These are phyloP conservation scores for Litocranius walleri DNA, from an alignment of 2,113 vertebrate genomes.

Conservation along the genomic window DNA sequence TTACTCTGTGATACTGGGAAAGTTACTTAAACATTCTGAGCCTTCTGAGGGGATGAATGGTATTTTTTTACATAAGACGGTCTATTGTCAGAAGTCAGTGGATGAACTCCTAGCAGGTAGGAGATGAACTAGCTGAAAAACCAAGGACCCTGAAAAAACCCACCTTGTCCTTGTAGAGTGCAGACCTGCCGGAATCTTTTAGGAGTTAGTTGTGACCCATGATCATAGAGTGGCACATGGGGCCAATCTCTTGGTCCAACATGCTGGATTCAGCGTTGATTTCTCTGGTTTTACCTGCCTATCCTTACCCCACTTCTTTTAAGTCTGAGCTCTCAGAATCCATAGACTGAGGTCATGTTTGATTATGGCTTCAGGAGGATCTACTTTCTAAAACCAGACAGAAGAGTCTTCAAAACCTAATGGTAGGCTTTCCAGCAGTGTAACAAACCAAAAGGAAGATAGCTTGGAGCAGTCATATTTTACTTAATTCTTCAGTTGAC, in stretches of 20 bases:
- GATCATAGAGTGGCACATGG: not conserved
- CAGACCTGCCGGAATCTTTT: not conserved
- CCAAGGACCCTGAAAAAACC: not conserved
- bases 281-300: not conserved
- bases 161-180: not conserved
- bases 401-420: not conserved
- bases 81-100: conserved; percentile 1
- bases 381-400: not conserved
- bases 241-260: not conserved
- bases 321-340: not conserved
- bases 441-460: not conserved
- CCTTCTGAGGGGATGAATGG: not conserved
- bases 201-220: not conserved
- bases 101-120: not conserved
- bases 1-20: not conserved
- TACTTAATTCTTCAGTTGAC: not conserved
- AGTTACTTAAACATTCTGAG: not conserved
- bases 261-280: not conserved
- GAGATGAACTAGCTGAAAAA: not conserved
- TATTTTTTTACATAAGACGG: not conserved
- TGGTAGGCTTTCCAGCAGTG: not conserved
- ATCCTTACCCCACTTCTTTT: not conserved
- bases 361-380: not conserved
- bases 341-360: not conserved
- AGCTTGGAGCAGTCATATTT: not conserved